Base-by-base conservation (phyloP, 2,888 invertebrate genomes). In the Pseudanteris insignis region DNA sequence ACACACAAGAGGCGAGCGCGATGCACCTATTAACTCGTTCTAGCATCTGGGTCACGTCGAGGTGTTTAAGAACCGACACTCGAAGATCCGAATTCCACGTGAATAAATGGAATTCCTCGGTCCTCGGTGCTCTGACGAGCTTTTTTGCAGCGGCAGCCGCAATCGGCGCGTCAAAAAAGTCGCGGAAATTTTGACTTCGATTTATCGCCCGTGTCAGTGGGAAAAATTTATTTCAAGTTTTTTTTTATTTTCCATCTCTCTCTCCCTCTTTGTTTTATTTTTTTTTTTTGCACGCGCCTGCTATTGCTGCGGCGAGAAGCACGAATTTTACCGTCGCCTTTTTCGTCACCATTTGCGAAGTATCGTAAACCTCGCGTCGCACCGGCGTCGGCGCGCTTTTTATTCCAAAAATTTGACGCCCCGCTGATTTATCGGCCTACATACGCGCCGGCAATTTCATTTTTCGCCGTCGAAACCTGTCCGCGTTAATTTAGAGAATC, bases 11-110 rank as follows among this genome's bases (percentile, higher is more conserved):
- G n/a, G n/a, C n/a, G n/a, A n/a, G n/a, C n/a, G n/a, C n/a, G n/a
- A n/a, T n/a, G n/a, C n/a, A n/a, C n/a, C n/a, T n/a, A n/a, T n/a
- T n/a, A n/a, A n/a, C n/a, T n/a, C 63, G 65, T 68, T 65, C 65
- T 38, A 65, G 65, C 67, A 71, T 67, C 70, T 70, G 65, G 71
- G 70, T 71, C 70, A 71, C 67, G 51, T 59, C 67, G 66, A 68
- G 63, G 67, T 64, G 61, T 66, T 69, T 65, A 63, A 66, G 61
- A 66, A 63, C 61, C 59, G 54, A 63, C 63, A 54, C 55, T 44
- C 40, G 38, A 38, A 28, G 34, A 50, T 41, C 32, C 18, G 29
- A 41, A 48, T 38, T 46, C 36, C 40, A 29, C 40, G 15, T 10
- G 28, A 38, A 26, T 38, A 38, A 38, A 38, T 15, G 26, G 15